Conservation (phyloP, 2,797 vertebrate species). For the Channa striata region DNA sequence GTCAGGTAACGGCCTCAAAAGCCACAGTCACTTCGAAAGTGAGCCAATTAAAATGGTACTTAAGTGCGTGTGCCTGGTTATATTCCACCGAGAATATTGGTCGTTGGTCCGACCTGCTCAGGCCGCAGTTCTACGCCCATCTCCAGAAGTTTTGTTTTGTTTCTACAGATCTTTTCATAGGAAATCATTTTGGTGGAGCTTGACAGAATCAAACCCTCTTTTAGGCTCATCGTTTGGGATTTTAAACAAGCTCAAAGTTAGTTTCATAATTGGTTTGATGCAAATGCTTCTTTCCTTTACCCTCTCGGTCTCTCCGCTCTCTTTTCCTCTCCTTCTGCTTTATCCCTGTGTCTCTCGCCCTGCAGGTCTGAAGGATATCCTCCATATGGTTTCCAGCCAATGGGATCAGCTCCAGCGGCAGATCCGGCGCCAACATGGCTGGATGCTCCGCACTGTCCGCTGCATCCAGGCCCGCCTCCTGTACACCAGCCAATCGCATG, state of each 20-base stretch:
- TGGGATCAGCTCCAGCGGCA: slow-evolving; percentile 98
- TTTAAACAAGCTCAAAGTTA: neutral
- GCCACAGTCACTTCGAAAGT: too few relatives aligned
- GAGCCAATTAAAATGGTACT: too few relatives aligned
- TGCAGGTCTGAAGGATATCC: slow-evolving; percentile 94
- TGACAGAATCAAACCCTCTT: too few relatives aligned
- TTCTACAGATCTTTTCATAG: too few relatives aligned
- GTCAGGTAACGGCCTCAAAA: too few relatives aligned
- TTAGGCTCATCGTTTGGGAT: too few relatives aligned
- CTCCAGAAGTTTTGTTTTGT: too few relatives aligned
- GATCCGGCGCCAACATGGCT: slow-evolving; percentile 96
- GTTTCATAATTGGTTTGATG: neutral
- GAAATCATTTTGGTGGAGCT: too few relatives aligned
- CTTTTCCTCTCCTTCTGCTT: neutral
- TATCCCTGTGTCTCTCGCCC: slow-evolving; percentile 34
- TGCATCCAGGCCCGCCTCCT: slow-evolving; percentile 94
- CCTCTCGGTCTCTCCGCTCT: neutral
- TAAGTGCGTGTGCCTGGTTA: too few relatives aligned
- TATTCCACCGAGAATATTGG: too few relatives aligned
- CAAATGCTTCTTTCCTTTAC: neutral
- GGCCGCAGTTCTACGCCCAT: neutral
- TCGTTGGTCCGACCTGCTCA: too few relatives aligned
- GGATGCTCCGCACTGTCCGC: slow-evolving; percentile 94
- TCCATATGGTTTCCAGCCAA: slow-evolving; percentile 94
- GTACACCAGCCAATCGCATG: slow-evolving; percentile 75